Conservation (phyloP, 1,140 invertebrate genomes). For the Drosophila teissieri region DNA sequence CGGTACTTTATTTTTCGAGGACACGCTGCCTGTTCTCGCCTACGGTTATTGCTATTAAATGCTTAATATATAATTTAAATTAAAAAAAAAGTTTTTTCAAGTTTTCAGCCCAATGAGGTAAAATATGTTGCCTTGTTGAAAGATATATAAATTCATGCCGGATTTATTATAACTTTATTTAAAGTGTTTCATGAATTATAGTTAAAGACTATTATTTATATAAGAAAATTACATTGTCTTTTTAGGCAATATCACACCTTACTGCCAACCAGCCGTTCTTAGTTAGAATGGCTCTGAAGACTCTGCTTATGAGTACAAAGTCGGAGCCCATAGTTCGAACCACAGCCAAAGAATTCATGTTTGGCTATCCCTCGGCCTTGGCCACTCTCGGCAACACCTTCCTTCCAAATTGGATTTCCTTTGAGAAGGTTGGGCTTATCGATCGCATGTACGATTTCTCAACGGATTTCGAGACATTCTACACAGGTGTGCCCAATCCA, state of each 20-base stretch:
- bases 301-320: slow-evolving; percentile 88
- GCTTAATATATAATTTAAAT: too few relatives aligned
- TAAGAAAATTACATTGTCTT: neutral
- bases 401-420: slow-evolving; percentile 91
- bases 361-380: slow-evolving; percentile 90
- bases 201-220: neutral
- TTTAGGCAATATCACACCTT: slow-evolving; percentile 91
- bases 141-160: too few relatives aligned
- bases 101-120: too few relatives aligned
- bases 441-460: slow-evolving; percentile 95
- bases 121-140: too few relatives aligned
- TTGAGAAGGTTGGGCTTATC: slow-evolving; percentile 92
- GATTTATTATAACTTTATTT: too few relatives aligned
- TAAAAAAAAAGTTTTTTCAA: too few relatives aligned
- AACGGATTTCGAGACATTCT: slow-evolving; percentile 92
- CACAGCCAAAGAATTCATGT: slow-evolving; percentile 94
- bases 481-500: slow-evolving; percentile 89
- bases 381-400: slow-evolving; percentile 91
- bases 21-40: too few relatives aligned
- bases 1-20: too few relatives aligned
- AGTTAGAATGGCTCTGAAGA: slow-evolving; percentile 88
- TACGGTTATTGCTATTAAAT: too few relatives aligned
- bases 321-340: slow-evolving; percentile 89
- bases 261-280: slow-evolving; percentile 88
- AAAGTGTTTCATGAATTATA: too few relatives aligned